Base-by-base conservation (phyloP, 1,140 invertebrate genomes). In the Leguminivora glycinivorella region DNA sequence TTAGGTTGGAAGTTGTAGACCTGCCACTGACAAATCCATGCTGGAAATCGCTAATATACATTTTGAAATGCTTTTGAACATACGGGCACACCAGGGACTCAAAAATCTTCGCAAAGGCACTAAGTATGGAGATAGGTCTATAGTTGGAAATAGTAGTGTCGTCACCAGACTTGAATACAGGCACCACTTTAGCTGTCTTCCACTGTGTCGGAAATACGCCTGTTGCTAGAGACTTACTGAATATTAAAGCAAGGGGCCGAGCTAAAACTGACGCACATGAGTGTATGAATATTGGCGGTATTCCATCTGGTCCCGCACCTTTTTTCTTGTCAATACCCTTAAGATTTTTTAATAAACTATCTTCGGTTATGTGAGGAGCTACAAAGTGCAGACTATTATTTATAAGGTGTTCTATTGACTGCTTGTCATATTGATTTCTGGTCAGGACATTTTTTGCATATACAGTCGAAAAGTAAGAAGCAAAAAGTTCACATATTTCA, bases 121-220 rank as follows among this genome's bases (percentile, higher is more conserved):
- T 40, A 9, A 40, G 3, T 6, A 40, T 40, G 4, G 38, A 40
- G 5, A 40, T 40, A 40, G 38, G 38, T 12, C 38, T 40, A 40
- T 40, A 40, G 12, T 40, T 40, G 3, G 38, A 40, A 10, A 40
- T 40, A 1, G 38, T 12, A 40, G 5, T 10, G 12, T 40, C 38
- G 2, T 14, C 58, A 60, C 24, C 70, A 40, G 25, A 47, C 60
- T 71, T 71, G 17, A 60, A 71, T 3, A 71, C 31, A 26, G 70
- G 70, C 14, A 71, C 70, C 14, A 71, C 60, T 67, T 52, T 71
- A 4, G 70, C 70, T 19, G 25, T 24, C 29, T 71, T 71, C 70
- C 70, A 71, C 1, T 2, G 14, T 14, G 63, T n/a, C 14, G 70
- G 70, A 12, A 71, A 71, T 5, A 67, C 19, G 19, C 70, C 70